Percentiles rank a stretch among this genome's conserved stretches.
These are phyloP conservation scores for Candoia aspera DNA, from an alignment of 2,113 vertebrate genomes.

Conservation along the genomic window DNA sequence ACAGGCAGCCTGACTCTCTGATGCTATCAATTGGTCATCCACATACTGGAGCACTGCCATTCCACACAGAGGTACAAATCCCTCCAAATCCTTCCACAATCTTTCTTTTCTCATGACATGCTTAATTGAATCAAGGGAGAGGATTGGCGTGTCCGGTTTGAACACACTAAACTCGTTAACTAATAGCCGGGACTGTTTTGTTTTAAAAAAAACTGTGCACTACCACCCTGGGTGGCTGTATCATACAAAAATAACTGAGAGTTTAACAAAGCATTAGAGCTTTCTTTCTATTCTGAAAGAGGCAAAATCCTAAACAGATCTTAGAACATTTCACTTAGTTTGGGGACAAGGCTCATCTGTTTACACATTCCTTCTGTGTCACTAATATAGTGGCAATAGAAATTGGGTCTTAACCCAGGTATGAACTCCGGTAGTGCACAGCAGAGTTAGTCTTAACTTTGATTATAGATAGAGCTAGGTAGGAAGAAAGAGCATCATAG, in stretches of 20 bases:
- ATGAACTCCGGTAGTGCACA: not conserved
- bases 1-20: not conserved
- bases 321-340: not conserved
- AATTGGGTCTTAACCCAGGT: not conserved
- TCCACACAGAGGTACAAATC: not conserved
- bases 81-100: not conserved
- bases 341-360: not conserved
- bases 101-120: not conserved
- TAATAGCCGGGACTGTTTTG: not conserved
- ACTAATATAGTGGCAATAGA: not conserved
- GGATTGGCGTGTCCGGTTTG: not conserved
- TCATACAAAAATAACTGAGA: not conserved
- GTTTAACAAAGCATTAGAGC: not conserved
- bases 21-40: not conserved
- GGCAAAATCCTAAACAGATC: not conserved
- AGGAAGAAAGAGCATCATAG: not conserved
- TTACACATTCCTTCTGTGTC: not conserved
- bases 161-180: not conserved
- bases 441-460: not conserved
- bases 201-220: not conserved
- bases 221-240: not conserved
- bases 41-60: not conserved
- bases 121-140: not conserved
- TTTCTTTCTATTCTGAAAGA: not conserved
- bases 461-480: no score